Conservation (phyloP, 2,113 vertebrate genomes). For the Sinocyclocheilus maitianheensis region DNA sequence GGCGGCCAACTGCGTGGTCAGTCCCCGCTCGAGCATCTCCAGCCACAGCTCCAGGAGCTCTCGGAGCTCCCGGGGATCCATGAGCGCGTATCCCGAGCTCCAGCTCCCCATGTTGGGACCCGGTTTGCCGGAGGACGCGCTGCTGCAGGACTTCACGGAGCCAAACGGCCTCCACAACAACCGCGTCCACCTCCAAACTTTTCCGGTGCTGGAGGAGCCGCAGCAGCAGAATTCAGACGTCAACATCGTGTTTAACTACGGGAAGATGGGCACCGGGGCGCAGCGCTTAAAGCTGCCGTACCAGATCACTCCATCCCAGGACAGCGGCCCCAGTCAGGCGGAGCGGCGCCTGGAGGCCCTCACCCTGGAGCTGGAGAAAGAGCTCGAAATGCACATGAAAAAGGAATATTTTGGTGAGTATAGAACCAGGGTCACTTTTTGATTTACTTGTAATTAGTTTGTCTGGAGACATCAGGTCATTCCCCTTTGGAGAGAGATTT, state of each 20-base stretch:
- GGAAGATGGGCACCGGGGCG: slow-evolving; percentile 71
- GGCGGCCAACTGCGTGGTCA: too few species aligned
- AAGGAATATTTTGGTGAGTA: slow-evolving; percentile 96
- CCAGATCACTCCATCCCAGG: slow-evolving; percentile 86
- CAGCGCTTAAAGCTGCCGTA: slow-evolving; percentile 85
- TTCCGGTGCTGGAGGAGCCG: slow-evolving; percentile 63
- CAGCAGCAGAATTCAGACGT: slow-evolving; percentile 56
- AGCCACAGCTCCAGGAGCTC: too few species aligned
- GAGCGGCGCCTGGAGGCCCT: slow-evolving; percentile 92
- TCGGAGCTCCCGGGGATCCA: slow-evolving; percentile 83
- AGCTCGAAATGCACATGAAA: slow-evolving; percentile 94
- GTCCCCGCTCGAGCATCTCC: too few species aligned
- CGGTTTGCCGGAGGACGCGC: slow-evolving; percentile 75
- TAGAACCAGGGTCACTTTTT: too few species aligned
- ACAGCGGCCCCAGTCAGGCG: slow-evolving; percentile 88
- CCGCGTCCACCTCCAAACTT: slow-evolving; percentile 75
- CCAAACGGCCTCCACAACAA: slow-evolving; percentile 69
- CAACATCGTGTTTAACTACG: slow-evolving; percentile 61
- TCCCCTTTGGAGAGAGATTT: too few species aligned
- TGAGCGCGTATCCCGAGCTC: slow-evolving; percentile 85
- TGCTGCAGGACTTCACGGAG: slow-evolving; percentile 77
- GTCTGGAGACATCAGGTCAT: too few species aligned
- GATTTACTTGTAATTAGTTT: too few species aligned
- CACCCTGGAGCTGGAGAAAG: slow-evolving; percentile 94
- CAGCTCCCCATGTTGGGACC: slow-evolving; percentile 81